Conservation (phyloP, 2,888 invertebrate genomes). For the Pollenia griseotomentosa region DNA sequence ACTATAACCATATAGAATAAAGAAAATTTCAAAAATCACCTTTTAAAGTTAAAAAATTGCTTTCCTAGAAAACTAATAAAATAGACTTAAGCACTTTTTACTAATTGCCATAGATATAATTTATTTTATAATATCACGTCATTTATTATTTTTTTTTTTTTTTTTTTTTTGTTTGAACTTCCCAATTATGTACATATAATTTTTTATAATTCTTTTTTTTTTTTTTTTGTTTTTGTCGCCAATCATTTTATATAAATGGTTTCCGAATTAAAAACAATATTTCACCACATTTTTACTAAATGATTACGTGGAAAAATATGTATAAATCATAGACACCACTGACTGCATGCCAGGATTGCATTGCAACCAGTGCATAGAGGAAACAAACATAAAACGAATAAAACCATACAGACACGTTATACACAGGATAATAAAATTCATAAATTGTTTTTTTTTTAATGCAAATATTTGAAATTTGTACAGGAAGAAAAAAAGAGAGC, state of each 20-base stretch:
- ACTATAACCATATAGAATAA: too few relatives aligned
- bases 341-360: not conserved
- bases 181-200: not conserved
- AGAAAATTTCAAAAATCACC: too few relatives aligned
- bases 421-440: slow-evolving; percentile 62
- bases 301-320: slow-evolving; percentile 61
- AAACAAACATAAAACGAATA: slow-evolving; percentile 18
- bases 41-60: too few relatives aligned
- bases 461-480: slow-evolving; percentile 37
- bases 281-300: slow-evolving; percentile 67
- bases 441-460: slow-evolving; percentile 36
- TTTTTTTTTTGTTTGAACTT: not conserved
- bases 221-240: slow-evolving; percentile 54
- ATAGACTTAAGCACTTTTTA: too few relatives aligned
- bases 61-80: too few relatives aligned
- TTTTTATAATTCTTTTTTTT: slow-evolving; percentile 2
- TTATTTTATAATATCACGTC: too few relatives aligned
- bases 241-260: slow-evolving; percentile 71
- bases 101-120: too few relatives aligned
- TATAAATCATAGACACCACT: slow-evolving; percentile 57
- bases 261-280: slow-evolving; percentile 70
- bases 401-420: slow-evolving; percentile 15
- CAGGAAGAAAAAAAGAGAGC: slow-evolving; percentile 26
- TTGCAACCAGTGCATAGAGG: not conserved
- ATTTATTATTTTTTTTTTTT: too few relatives aligned